Evolutionary conservation across 2,797 vertebrate genomes (phyloP).

Genomic region (Halcyon leucocephala): DNA sequence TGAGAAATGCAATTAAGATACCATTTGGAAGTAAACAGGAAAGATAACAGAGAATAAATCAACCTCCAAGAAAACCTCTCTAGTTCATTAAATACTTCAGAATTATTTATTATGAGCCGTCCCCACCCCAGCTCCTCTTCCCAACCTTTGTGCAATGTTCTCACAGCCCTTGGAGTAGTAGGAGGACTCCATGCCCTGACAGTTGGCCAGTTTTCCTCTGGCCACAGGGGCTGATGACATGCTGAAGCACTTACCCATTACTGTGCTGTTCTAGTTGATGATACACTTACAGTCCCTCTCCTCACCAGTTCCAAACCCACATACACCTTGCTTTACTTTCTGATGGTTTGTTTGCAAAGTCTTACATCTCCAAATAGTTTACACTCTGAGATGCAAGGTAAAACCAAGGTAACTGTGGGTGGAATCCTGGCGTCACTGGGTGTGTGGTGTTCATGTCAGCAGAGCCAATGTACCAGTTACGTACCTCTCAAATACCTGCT

Average conservation of each 20-base stretch:
- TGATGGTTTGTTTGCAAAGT: not conserved
- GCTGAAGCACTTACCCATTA: not conserved
- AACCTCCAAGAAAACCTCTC: not conserved
- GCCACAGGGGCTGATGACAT: not conserved
- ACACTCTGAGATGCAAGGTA: not conserved
- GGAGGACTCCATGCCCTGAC: not conserved
- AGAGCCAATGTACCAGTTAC: not conserved
- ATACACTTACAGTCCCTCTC: not conserved
- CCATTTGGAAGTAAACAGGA: constrained; percentile 30
- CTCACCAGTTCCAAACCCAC: not conserved
- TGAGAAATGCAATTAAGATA: constrained; percentile 43
- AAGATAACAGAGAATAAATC: constrained; percentile 11
- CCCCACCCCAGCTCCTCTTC: not conserved
- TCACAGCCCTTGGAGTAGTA: not conserved
- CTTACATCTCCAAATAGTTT: not conserved
- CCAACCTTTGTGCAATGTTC: not conserved
- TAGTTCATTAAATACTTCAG: constrained; percentile 6
- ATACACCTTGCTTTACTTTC: not conserved
- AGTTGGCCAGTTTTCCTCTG: not conserved
- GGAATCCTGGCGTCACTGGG: not conserved
- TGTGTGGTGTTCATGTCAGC: not conserved
- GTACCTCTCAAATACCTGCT: not conserved
- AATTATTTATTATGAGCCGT: not conserved
- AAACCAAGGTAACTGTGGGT: not conserved
- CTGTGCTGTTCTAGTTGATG: not conserved